phyloP scores from a whole-genome alignment of 2,888 invertebrate genomes.

The Strigamia maritima region DNA sequence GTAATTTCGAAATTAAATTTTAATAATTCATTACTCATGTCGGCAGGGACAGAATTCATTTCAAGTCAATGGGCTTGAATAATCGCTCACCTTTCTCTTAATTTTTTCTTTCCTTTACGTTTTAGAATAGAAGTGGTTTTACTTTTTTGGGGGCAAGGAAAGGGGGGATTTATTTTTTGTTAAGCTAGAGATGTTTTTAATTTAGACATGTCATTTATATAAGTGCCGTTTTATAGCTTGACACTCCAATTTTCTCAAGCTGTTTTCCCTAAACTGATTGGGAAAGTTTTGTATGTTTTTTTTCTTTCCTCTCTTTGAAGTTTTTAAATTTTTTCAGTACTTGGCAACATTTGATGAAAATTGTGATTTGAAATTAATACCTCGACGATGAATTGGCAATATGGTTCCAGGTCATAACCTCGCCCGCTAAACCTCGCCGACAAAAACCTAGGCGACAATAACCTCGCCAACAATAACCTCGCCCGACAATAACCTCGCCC shows the following conservation, averaged over 20 bases:
- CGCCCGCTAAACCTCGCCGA: no score
- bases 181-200: not conserved
- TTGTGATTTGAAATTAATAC: not conserved
- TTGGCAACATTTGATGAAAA: not conserved
- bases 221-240: not conserved
- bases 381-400: not conserved
- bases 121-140: not conserved
- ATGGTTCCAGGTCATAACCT: not conserved
- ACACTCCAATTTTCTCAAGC: conserved; percentile 4
- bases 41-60: conserved; percentile 21
- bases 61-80: conserved; percentile 18
- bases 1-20: conserved; percentile 21
- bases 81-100: not conserved
- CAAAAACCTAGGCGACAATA: no score
- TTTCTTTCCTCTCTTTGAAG: not conserved
- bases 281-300: not conserved
- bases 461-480: no score
- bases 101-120: not conserved
- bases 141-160: not conserved
- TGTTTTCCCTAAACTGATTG: conserved; percentile 1
- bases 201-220: not conserved
- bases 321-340: not conserved
- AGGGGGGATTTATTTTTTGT: not conserved
- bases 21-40: conserved; percentile 24
- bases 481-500: no score